A percentile compares a stretch with the other conserved stretches of the same genome.
These are phyloP conservation scores for Helleia helle DNA, from an alignment of 2,888 invertebrate genomes.

Conservation along the genomic window DNA sequence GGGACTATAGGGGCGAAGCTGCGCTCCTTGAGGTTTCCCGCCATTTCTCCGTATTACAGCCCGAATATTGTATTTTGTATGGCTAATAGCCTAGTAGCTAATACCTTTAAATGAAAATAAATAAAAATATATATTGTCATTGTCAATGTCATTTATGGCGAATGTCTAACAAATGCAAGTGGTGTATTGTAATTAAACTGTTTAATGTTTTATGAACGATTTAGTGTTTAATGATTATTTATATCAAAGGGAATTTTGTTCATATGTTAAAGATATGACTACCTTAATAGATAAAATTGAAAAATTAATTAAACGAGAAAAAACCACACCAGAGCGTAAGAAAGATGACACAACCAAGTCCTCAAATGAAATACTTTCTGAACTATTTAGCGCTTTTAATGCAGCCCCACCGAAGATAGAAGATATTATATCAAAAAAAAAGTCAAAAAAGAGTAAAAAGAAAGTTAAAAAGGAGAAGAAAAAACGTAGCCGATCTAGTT, in stretches of 20 bases:
- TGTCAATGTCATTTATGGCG: too few species aligned
- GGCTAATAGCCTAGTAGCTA: too few species aligned
- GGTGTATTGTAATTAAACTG: background rate
- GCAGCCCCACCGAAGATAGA: conserved; percentile 78
- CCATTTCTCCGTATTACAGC: too few species aligned
- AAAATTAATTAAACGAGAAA: conserved; percentile 58
- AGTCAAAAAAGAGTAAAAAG: conserved; percentile 72
- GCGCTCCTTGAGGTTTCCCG: too few species aligned
- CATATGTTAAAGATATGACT: conserved; percentile 32
- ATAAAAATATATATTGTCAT: too few species aligned
- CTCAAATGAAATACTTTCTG: conserved; percentile 86
- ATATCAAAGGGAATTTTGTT: background rate
- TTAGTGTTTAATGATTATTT: background rate
- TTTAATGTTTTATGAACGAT: too few species aligned
- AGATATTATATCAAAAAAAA: conserved; percentile 41
- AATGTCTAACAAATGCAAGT: background rate
- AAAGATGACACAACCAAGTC: conserved; percentile 74
- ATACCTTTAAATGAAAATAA: too few species aligned
- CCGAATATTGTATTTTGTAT: too few species aligned
- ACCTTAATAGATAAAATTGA: conserved; percentile 61
- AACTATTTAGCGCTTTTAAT: conserved; percentile 85
- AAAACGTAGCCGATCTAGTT: conserved; percentile 56
- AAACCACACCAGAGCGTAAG: conserved; percentile 53
- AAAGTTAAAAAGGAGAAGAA: conserved; percentile 77
- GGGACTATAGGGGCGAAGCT: too few species aligned